These are phyloP conservation scores for Morinoia aosen DNA, from an alignment of 2,888 invertebrate species.

Conservation along the genomic window DNA sequence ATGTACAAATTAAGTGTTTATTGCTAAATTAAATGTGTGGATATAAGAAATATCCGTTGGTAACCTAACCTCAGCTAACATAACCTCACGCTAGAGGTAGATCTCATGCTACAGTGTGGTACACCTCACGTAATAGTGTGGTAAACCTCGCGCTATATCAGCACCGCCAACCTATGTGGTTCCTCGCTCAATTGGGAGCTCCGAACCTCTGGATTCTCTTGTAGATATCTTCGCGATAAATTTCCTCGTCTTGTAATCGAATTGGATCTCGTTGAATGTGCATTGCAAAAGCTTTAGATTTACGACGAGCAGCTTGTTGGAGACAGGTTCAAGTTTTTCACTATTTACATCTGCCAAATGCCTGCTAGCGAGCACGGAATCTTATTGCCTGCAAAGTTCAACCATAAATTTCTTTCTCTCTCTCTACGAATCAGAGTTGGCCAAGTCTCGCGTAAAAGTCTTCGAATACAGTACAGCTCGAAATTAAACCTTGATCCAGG, in stretches of 20 bases:
- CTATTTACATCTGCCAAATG: not conserved
- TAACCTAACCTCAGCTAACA: no score
- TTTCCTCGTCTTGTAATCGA: conserved; percentile 1
- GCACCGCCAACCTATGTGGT: not conserved
- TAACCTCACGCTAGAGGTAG: no score
- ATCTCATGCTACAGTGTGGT: no score
- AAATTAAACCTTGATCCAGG: conserved; percentile 48
- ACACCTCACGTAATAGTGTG: no score
- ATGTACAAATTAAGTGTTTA: no score
- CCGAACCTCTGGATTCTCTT: not conserved
- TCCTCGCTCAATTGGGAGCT: not conserved
- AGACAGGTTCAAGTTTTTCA: not conserved
- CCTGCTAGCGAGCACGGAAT: not conserved
- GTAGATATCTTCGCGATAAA: not conserved
- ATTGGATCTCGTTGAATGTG: not conserved
- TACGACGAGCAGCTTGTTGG: not conserved
- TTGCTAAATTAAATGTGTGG: no score
- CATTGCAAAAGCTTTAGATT: not conserved
- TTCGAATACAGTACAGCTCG: conserved; percentile 28
- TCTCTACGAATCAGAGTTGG: not conserved
- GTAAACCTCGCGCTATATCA: no score
- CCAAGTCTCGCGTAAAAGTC: conserved; percentile 1
- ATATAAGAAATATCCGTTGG: no score
- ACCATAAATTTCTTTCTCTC: not conserved
- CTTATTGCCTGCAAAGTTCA: not conserved